Percentiles rank a stretch among this genome's conserved stretches.
phyloP scores from a whole-genome alignment of 2,113 vertebrate species.

The Equus przewalskii region DNA sequence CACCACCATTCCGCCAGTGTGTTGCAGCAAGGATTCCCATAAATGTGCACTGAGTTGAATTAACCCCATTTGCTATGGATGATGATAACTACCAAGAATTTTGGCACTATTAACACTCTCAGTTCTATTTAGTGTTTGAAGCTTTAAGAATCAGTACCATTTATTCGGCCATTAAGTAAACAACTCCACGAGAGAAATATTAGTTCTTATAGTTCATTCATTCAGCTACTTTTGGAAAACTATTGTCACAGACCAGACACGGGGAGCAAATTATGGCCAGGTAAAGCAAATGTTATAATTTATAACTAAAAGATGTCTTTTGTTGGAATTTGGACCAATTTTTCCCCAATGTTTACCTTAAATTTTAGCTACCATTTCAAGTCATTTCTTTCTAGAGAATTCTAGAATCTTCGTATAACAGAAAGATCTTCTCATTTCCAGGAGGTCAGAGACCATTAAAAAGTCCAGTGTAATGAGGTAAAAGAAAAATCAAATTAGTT shows the following conservation, averaged over 20 bases:
- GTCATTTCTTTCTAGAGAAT: constrained; percentile 24
- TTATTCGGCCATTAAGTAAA: constrained; percentile 47
- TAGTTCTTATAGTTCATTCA: background rate
- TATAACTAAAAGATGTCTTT: background rate
- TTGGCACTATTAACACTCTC: background rate
- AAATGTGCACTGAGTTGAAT: background rate
- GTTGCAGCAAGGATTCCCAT: background rate
- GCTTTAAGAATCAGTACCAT: background rate
- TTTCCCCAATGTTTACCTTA: background rate
- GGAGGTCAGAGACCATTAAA: background rate
- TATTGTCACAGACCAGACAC: background rate
- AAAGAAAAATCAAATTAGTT: background rate
- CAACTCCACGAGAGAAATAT: background rate
- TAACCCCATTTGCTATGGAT: background rate
- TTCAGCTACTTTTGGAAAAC: constrained; percentile 44
- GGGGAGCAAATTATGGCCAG: background rate
- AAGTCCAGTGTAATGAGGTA: background rate
- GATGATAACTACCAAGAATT: constrained; percentile 39
- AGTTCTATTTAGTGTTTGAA: constrained; percentile 21
- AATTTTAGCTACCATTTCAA: constrained; percentile 13
- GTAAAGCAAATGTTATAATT: background rate
- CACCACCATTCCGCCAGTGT: background rate
- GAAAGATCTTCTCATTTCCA: background rate
- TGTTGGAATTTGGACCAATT: background rate
- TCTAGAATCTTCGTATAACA: background rate